A percentile compares a stretch with the other conserved stretches of the same genome.
phyloP scores from a whole-genome alignment of 1,140 invertebrate species.

The Drosophila tani region DNA sequence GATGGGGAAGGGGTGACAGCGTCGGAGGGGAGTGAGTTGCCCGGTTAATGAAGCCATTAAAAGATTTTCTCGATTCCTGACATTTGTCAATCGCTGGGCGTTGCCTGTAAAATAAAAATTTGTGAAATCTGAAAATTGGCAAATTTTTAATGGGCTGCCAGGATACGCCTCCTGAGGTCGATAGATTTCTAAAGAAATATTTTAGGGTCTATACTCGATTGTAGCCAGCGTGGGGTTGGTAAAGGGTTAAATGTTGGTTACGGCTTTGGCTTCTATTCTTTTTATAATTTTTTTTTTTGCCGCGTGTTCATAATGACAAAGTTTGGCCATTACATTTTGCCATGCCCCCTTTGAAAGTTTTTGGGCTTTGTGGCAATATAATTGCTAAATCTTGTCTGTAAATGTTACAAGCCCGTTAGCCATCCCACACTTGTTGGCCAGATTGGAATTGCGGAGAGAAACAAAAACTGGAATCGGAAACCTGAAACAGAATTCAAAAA shows the following conservation, averaged over 20 bases:
- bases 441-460: not conserved
- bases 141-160: slow-evolving; percentile 59
- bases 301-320: slow-evolving; percentile 60
- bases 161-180: slow-evolving; percentile 56
- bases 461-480: slow-evolving; percentile 58
- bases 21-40: slow-evolving; percentile 33
- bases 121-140: slow-evolving; percentile 69
- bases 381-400: slow-evolving; percentile 73
- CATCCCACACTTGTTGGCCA: slow-evolving; percentile 67
- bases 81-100: slow-evolving; percentile 76
- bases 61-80: slow-evolving; percentile 59
- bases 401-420: slow-evolving; percentile 56
- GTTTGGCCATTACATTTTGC: slow-evolving; percentile 74
- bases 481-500: slow-evolving; percentile 36
- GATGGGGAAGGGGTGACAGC: slow-evolving; percentile 11
- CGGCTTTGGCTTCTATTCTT: slow-evolving; percentile 15
- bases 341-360: slow-evolving; percentile 39
- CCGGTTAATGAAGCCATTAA: slow-evolving; percentile 78
- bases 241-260: slow-evolving; percentile 62
- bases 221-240: slow-evolving; percentile 14
- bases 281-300: slow-evolving; percentile 13
- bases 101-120: slow-evolving; percentile 67
- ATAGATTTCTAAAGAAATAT: slow-evolving; percentile 4
- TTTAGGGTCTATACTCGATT: slow-evolving; percentile 30
- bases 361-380: slow-evolving; percentile 48